A percentile compares a stretch with the other conserved stretches of the same genome.
Evolutionary conservation across 1,140 invertebrate genomes (phyloP).

Genomic region (Caerostris extrusa): DNA sequence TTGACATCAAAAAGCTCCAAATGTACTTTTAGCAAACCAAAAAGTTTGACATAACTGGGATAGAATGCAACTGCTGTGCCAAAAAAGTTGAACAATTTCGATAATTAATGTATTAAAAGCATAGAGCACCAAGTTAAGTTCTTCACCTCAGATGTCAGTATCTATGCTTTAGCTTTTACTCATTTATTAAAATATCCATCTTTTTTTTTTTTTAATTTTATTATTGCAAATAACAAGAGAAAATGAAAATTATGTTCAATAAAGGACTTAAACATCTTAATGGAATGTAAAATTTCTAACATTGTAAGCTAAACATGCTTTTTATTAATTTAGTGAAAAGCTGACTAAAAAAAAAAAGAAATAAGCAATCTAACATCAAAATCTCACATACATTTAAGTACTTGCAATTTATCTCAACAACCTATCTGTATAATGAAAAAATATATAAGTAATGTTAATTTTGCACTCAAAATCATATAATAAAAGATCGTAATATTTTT

Average conservation of each 20-base stretch:
- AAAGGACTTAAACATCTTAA: background rate
- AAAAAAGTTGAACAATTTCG: constrained; percentile 17
- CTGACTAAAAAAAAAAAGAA: too few species aligned
- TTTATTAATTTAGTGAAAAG: background rate
- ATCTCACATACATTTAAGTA: too few species aligned
- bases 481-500: too few species aligned
- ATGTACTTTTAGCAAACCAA: constrained; percentile 34
- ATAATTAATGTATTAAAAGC: constrained; percentile 8
- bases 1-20: constrained; percentile 66
- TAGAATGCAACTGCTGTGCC: constrained; percentile 21
- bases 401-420: background rate
- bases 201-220: background rate
- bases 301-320: background rate
- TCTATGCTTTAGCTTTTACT: constrained; percentile 42
- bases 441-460: background rate
- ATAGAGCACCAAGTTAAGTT: constrained; percentile 42
- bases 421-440: too few species aligned
- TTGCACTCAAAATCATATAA: background rate
- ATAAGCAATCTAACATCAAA: too few species aligned
- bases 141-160: background rate
- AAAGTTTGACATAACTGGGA: constrained; percentile 12
- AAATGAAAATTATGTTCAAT: background rate
- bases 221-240: background rate
- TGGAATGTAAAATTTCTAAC: constrained; percentile 1
- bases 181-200: background rate